Base-by-base conservation (phyloP, 1,140 invertebrate genomes). In the Sarcophaga bullata region DNA sequence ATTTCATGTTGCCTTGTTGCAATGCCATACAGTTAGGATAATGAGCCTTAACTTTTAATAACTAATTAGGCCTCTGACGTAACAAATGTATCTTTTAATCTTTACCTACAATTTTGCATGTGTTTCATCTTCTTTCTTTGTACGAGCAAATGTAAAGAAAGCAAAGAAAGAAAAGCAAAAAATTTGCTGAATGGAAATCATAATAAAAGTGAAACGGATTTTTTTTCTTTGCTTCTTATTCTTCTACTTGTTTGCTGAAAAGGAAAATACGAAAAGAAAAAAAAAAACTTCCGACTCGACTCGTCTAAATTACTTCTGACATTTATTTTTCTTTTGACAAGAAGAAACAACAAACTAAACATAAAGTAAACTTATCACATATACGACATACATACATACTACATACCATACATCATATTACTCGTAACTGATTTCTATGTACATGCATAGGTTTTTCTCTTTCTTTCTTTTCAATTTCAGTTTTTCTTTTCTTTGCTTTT, bases 311-410 rank as follows among this genome's bases (percentile, higher is more conserved):
- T 68, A 68, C 62, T 68, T 68, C 62, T 68, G 62, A 68, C 62
- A 19, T 68, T 68, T 19, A 25, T 68, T 68, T 68, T 19, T 68
- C 62, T 68, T 68, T 68, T 68, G 54, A 68, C 62, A 19, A 68
- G 62, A 68, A 25, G 25, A 37, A 37, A 37, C 25, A 37, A 37
- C 25, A 37, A 37, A 37, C 4, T 2, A 1, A 68, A 68, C 62
- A 68, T 68, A 68, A 25, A 68, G 62, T 68, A 68, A 68, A 68
- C 62, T 68, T 68, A 8, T 68, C 8, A 4, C 54, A 58, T 7
- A 58, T 6, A 25, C 8, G 4, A 37, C 25, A 37, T 37, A 37
- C 25, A 37, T 37, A 37, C 25, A 37, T 37, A 37, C 4, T 37
- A 37, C 25, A 37, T 37, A 37, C 25, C 25, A 1, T 37, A 37